Conservation (phyloP, 2,113 vertebrate genomes). For the Mormoops blainvillei region DNA sequence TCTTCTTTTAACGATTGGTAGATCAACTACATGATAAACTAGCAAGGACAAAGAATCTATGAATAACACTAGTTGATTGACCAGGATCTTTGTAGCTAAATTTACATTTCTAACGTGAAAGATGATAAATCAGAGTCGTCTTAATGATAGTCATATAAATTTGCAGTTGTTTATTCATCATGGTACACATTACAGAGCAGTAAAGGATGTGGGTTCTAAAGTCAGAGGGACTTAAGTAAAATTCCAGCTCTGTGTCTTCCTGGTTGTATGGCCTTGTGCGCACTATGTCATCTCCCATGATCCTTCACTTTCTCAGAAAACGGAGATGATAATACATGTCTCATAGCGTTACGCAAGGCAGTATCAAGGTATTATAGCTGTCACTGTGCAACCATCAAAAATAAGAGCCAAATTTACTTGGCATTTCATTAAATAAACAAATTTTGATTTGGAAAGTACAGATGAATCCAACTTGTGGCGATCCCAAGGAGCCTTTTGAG, state of each 20-base stretch:
- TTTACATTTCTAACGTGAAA: neutral
- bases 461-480: neutral
- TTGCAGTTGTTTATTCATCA: neutral
- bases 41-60: neutral
- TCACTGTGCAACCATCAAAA: neutral
- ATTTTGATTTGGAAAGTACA: conserved; percentile 24
- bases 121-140: neutral
- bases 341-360: neutral
- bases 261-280: neutral
- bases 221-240: neutral
- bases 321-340: neutral
- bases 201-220: neutral
- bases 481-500: neutral
- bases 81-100: neutral
- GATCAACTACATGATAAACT: neutral
- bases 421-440: conserved; percentile 22
- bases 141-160: neutral
- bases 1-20: neutral
- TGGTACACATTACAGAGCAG: neutral
- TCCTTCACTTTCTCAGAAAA: neutral
- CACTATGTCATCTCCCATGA: neutral
- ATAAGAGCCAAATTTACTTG: neutral
- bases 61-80: neutral
- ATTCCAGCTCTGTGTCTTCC: neutral
- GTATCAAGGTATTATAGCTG: neutral